These are phyloP conservation scores for Oncopeltus fasciatus DNA, from an alignment of 1,140 invertebrate species.

Conservation along the genomic window DNA sequence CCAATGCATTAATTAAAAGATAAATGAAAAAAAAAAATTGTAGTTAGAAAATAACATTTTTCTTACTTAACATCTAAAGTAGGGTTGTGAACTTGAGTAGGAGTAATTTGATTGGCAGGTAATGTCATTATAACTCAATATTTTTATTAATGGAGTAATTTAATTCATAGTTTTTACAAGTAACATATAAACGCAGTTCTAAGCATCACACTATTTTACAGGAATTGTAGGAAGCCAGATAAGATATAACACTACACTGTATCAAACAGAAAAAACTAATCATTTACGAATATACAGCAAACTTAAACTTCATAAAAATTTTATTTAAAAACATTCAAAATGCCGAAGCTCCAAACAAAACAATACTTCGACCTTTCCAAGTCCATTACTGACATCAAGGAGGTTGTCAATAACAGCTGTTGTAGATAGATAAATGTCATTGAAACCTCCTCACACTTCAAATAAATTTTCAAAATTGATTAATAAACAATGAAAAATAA, in stretches of 20 bases:
- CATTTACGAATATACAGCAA: neutral
- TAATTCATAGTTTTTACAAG: neutral
- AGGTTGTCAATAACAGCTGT: constrained; percentile 5
- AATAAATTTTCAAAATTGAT: no score
- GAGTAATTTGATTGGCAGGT: constrained; percentile 9
- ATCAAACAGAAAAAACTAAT: neutral
- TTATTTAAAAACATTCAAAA: neutral
- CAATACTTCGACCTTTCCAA: neutral
- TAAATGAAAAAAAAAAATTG: neutral
- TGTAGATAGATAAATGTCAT: neutral
- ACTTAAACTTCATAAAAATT: neutral
- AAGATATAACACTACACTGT: neutral
- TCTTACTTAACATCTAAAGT: constrained; percentile 15
- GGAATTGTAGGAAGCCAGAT: neutral
- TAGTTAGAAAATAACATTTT: neutral
- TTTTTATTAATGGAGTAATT: neutral
- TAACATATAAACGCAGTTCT: neutral
- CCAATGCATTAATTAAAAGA: neutral
- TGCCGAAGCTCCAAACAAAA: neutral
- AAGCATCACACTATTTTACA: neutral
- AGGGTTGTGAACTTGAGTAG: constrained; percentile 11
- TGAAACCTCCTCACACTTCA: neutral
- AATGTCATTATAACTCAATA: neutral
- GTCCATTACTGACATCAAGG: neutral
- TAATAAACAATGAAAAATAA: no score